Conservation (phyloP, 1,140 invertebrate genomes). For the Lutraria rhynchaena region DNA sequence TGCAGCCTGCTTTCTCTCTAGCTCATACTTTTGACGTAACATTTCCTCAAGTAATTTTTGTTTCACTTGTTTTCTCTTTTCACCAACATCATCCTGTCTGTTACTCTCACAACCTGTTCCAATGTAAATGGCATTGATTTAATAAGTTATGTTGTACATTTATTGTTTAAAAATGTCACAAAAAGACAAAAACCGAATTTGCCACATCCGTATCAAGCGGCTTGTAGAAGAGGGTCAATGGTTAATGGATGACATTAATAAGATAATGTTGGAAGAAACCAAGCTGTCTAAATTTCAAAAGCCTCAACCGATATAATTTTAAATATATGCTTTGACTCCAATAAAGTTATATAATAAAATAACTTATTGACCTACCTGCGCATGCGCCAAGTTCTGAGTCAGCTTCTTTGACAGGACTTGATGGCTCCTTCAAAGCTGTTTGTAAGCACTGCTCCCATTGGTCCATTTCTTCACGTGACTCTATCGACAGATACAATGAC, state of each 20-base stretch:
- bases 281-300: too few relatives aligned
- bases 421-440: slow-evolving; percentile 18
- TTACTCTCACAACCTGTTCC: slow-evolving; percentile 44
- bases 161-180: too few relatives aligned
- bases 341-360: too few relatives aligned
- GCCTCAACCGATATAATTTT: too few relatives aligned
- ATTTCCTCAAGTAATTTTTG: slow-evolving; percentile 72
- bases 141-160: too few relatives aligned
- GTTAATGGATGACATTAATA: too few relatives aligned
- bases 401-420: slow-evolving; percentile 9
- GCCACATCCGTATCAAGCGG: too few relatives aligned
- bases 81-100: slow-evolving; percentile 38
- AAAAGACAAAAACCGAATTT: too few relatives aligned
- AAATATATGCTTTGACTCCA: too few relatives aligned
- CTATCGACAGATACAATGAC: slow-evolving; percentile 43
- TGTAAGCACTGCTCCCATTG: slow-evolving; percentile 42
- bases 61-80: slow-evolving; percentile 62
- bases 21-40: slow-evolving; percentile 66
- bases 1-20: slow-evolving; percentile 65
- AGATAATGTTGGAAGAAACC: too few relatives aligned
- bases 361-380: slow-evolving; percentile 35
- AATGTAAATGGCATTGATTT: too few relatives aligned
- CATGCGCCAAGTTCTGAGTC: slow-evolving; percentile 13
- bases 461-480: slow-evolving; percentile 54
- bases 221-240: too few relatives aligned